Percentiles rank a stretch among this genome's conserved stretches.
Evolutionary conservation across 2,113 vertebrate genomes (phyloP).

Genomic region (Tetrax tetrax): DNA sequence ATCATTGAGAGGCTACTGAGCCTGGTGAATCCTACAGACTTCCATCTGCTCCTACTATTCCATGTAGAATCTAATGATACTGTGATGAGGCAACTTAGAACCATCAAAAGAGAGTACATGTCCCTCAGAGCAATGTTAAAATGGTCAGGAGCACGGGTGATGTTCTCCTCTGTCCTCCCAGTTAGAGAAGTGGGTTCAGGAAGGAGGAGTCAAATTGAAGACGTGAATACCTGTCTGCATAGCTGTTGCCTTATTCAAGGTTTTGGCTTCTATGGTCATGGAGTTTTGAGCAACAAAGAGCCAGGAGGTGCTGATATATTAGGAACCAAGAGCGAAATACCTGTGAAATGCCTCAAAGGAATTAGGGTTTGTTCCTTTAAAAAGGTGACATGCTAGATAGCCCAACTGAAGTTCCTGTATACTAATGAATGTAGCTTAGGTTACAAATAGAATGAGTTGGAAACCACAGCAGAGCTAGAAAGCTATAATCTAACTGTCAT

Average conservation of each 20-base stretch:
- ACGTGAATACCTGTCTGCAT: not conserved
- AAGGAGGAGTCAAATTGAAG: not conserved
- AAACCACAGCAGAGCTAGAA: not conserved
- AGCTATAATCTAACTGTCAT: not conserved
- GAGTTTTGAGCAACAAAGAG: not conserved
- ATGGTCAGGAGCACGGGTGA: not conserved
- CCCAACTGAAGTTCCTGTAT: not conserved
- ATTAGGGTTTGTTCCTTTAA: not conserved
- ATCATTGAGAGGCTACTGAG: not conserved
- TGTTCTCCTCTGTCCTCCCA: not conserved
- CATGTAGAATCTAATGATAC: not conserved
- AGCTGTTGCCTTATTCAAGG: not conserved
- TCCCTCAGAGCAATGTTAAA: not conserved
- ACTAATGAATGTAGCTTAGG: too few species aligned
- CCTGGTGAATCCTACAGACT: not conserved
- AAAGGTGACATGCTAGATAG: not conserved
- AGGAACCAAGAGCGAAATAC: not conserved
- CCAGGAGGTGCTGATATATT: not conserved
- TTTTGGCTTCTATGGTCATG: not conserved
- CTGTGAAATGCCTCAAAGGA: not conserved
- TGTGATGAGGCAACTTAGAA: not conserved
- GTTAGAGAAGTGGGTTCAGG: not conserved
- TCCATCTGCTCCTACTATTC: not conserved
- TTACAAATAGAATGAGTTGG: not conserved
- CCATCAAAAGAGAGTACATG: not conserved